phyloP scores from a whole-genome alignment of 2,888 invertebrate genomes.

The Thymelicus lineola region DNA sequence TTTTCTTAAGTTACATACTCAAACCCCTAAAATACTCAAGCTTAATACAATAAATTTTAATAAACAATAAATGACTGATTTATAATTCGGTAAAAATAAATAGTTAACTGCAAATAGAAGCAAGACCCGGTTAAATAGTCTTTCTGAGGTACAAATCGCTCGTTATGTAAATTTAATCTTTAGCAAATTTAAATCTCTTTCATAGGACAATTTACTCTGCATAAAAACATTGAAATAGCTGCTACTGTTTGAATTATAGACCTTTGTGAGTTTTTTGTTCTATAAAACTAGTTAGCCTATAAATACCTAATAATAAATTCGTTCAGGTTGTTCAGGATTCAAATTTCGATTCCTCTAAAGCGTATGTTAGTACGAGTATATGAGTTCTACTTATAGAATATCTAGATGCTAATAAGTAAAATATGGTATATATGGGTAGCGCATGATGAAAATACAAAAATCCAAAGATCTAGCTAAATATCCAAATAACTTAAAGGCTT shows the following conservation, averaged over 20 bases:
- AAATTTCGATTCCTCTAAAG: too few relatives aligned
- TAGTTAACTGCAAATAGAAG: constrained; percentile 53
- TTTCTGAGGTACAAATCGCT: constrained; percentile 75
- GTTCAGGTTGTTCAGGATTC: too few relatives aligned
- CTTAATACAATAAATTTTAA: neutral
- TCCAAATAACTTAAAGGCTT: too few relatives aligned
- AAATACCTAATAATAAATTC: too few relatives aligned
- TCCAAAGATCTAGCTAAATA: too few relatives aligned
- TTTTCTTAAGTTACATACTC: neutral
- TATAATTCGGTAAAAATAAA: constrained; percentile 54
- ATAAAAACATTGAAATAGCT: constrained; percentile 69
- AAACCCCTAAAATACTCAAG: constrained; percentile 44
- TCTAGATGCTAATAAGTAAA: too few relatives aligned
- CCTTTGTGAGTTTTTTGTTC: neutral
- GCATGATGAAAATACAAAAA: too few relatives aligned
- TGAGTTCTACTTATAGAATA: too few relatives aligned
- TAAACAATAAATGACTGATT: too few relatives aligned
- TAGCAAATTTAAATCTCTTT: constrained; percentile 81
- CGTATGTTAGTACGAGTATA: too few relatives aligned
- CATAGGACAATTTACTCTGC: constrained; percentile 78
- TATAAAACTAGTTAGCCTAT: too few relatives aligned
- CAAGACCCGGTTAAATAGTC: constrained; percentile 51
- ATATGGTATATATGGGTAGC: too few relatives aligned
- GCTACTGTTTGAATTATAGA: constrained; percentile 9
- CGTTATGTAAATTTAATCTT: constrained; percentile 83